Conservation (phyloP, 2,797 vertebrate genomes). For the Myiotriccus ornatus region DNA sequence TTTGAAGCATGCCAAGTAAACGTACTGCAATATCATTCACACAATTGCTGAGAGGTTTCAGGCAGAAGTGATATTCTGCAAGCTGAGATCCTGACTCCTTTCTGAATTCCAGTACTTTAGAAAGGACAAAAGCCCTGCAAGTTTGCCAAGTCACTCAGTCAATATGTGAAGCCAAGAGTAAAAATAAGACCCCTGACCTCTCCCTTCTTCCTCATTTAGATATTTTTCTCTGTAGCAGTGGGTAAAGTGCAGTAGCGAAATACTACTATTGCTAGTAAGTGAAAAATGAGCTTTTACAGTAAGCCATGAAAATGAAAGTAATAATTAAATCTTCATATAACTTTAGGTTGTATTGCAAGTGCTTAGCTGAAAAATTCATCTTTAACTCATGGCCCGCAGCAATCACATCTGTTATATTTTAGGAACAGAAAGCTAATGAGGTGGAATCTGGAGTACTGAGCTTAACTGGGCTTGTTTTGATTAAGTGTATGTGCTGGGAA, state of each 20-base stretch:
- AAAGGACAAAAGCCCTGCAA: neutral
- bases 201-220: slow-evolving; percentile 12
- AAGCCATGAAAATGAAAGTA: slow-evolving; percentile 75
- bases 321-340: slow-evolving; percentile 80
- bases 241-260: slow-evolving; percentile 42
- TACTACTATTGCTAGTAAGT: slow-evolving; percentile 64
- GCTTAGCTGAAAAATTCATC: slow-evolving; percentile 77
- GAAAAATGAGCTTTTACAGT: slow-evolving; percentile 74
- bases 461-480: slow-evolving; percentile 85
- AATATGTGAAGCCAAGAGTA: neutral
- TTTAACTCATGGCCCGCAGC: slow-evolving; percentile 79
- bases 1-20: slow-evolving; percentile 14
- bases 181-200: slow-evolving; percentile 30
- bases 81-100: neutral
- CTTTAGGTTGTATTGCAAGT: slow-evolving; percentile 78
- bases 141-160: neutral
- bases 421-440: slow-evolving; percentile 84
- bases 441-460: slow-evolving; percentile 82
- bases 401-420: slow-evolving; percentile 85
- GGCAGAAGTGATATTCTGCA: neutral
- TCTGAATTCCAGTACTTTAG: neutral
- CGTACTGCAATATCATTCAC: neutral
- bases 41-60: neutral
- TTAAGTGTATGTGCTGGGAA: slow-evolving; percentile 83
- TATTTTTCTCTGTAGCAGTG: slow-evolving; percentile 35